A percentile compares a stretch with the other conserved stretches of the same genome.
Conservation (phyloP, 2,888 invertebrate genomes). For the Azorinus chamasolen region DNA sequence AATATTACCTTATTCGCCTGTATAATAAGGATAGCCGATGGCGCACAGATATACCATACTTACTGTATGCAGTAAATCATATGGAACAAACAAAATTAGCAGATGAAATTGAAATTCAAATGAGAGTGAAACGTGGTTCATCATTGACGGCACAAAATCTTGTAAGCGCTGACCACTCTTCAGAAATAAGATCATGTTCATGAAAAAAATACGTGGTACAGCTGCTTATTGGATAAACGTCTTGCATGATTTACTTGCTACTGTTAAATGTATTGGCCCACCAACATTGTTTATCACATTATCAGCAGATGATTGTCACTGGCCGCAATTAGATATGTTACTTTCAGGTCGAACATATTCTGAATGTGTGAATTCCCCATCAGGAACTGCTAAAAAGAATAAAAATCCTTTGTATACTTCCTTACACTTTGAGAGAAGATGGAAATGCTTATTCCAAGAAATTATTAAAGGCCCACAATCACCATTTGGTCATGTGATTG, state of each 20-base stretch:
- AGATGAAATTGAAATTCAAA: slow-evolving; percentile 3
- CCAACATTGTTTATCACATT: slow-evolving; percentile 30
- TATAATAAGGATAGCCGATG: slow-evolving; percentile 10
- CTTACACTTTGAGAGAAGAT: slow-evolving; percentile 36
- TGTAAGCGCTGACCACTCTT: slow-evolving; percentile 1
- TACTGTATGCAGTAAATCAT: slow-evolving; percentile 4
- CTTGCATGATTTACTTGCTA: slow-evolving; percentile 14
- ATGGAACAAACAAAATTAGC: background rate
- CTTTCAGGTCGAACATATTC: background rate
- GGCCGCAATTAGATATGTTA: slow-evolving; percentile 14
- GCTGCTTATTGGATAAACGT: slow-evolving; percentile 19
- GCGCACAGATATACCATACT: slow-evolving; percentile 23
- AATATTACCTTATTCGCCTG: too few relatives aligned
- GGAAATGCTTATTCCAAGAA: slow-evolving; percentile 26
- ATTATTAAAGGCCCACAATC: slow-evolving; percentile 13
- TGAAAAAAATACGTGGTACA: slow-evolving; percentile 42
- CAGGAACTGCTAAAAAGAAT: slow-evolving; percentile 6
- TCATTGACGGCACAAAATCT: background rate
- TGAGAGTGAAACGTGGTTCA: slow-evolving; percentile 1
- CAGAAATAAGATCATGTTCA: slow-evolving; percentile 5
- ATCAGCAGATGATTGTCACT: slow-evolving; percentile 34
- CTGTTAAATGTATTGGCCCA: slow-evolving; percentile 13
- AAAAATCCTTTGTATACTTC: slow-evolving; percentile 36
- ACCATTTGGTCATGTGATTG: slow-evolving; percentile 34
- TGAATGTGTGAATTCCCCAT: slow-evolving; percentile 3